phyloP scores from a whole-genome alignment of 2,113 vertebrate species.

The Ceyx margarethae region DNA sequence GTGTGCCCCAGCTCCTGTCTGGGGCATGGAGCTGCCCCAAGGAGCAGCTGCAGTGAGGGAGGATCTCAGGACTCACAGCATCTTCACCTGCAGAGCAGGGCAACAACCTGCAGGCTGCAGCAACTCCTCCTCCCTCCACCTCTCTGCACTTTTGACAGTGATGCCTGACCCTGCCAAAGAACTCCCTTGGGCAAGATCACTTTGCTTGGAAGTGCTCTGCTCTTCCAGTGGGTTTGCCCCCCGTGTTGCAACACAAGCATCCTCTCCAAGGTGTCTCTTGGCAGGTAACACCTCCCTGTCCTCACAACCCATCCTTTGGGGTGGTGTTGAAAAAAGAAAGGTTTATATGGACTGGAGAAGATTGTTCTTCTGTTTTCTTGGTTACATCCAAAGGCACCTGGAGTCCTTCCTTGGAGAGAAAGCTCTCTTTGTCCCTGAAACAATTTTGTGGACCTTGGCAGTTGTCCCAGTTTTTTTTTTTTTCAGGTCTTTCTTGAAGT shows the following conservation, averaged over 20 bases:
- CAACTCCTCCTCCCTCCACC: not conserved
- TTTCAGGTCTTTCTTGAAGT: slow-evolving; percentile 19
- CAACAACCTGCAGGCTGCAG: not conserved
- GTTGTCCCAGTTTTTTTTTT: not conserved
- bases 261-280: not conserved
- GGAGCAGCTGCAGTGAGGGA: not conserved
- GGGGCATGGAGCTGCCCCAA: not conserved
- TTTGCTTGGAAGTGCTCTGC: not conserved
- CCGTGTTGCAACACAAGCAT: fast-evolving
- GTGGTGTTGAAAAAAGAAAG: no score
- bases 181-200: fast-evolving
- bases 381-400: not conserved
- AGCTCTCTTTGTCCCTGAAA: not conserved
- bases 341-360: not conserved
- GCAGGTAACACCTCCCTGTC: not conserved
- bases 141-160: fast-evolving
- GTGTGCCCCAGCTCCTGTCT: fast-evolving
- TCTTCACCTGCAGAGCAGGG: not conserved
- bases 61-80: not conserved
- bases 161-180: no score
- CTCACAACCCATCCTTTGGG: fast-evolving
- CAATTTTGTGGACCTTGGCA: not conserved
- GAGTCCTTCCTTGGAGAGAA: not conserved
- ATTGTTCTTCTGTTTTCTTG: not conserved
- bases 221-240: not conserved